These are phyloP conservation scores for Pseudopipra pipra DNA, from an alignment of 2,113 vertebrate genomes.

Conservation along the genomic window DNA sequence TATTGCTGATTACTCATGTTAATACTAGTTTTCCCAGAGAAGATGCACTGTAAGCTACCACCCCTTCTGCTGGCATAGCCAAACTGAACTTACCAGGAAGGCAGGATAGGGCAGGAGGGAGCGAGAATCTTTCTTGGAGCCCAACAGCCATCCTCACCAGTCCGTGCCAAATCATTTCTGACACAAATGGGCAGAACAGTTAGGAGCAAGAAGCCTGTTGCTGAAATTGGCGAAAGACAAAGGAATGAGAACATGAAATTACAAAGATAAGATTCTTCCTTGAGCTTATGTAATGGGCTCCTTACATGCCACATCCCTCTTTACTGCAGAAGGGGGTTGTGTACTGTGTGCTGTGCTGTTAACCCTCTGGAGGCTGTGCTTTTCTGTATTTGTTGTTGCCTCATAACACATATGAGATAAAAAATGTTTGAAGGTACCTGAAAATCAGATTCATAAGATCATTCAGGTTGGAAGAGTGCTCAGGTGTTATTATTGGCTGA, in stretches of 20 bases:
- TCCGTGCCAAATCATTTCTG: not conserved
- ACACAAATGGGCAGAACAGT: not conserved
- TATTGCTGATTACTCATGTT: not conserved
- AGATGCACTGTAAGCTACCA: not conserved
- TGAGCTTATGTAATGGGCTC: not conserved
- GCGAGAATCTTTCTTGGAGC: not conserved
- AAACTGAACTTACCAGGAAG: not conserved
- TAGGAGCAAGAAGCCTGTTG: not conserved
- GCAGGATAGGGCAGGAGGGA: not conserved
- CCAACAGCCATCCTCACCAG: not conserved
- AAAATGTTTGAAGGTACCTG: not conserved
- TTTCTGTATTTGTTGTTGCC: not conserved
- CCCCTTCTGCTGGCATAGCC: not conserved
- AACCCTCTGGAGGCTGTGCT: not conserved
- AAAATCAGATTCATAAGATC: not conserved
- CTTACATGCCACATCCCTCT: not conserved
- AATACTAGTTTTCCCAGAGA: not conserved
- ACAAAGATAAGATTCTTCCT: not conserved
- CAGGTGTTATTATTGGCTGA: not conserved
- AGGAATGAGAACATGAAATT: not conserved
- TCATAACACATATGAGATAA: not conserved
- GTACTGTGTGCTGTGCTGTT: not conserved
- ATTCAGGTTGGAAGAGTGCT: not conserved
- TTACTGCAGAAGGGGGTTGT: not conserved
- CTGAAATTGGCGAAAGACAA: not conserved